A percentile compares a stretch with the other conserved stretches of the same genome.
Conservation (phyloP, 2,113 vertebrate species). For the Pluvialis apricaria region DNA sequence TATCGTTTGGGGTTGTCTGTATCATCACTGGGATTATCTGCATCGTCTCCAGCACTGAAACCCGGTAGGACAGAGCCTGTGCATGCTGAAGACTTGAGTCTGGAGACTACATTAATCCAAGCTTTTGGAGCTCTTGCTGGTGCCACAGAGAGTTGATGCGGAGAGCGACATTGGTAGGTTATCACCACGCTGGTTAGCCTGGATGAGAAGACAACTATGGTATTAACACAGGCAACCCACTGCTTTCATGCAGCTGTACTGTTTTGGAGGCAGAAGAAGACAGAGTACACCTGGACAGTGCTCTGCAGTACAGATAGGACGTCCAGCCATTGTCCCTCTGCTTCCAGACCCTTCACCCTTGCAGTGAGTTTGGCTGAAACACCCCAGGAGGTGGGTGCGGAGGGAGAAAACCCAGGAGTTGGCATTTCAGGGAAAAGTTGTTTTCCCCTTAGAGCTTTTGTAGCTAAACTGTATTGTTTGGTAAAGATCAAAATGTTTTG, state of each 20-base stretch:
- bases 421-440: not conserved
- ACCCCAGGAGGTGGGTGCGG: no score
- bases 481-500: not conserved
- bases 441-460: not conserved
- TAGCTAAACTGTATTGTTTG: not conserved
- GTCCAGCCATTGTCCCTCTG: not conserved
- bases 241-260: not conserved
- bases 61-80: not conserved
- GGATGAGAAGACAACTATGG: not conserved
- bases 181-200: not conserved
- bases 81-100: not conserved
- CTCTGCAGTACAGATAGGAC: rapidly evolving
- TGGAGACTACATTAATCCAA: rapidly evolving
- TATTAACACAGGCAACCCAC: not conserved
- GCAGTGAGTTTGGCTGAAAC: not conserved
- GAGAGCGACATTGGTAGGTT: not conserved
- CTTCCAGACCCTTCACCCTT: not conserved
- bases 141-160: not conserved
- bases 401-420: not conserved
- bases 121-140: not conserved
- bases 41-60: not conserved
- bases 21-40: not conserved
- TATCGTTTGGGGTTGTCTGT: not conserved
- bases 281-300: rapidly evolving
- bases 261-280: not conserved